Percentiles rank a stretch among this genome's conserved stretches.
phyloP scores from a whole-genome alignment of 2,888 invertebrate genomes.

The Dasysyrphus tricinctus region DNA sequence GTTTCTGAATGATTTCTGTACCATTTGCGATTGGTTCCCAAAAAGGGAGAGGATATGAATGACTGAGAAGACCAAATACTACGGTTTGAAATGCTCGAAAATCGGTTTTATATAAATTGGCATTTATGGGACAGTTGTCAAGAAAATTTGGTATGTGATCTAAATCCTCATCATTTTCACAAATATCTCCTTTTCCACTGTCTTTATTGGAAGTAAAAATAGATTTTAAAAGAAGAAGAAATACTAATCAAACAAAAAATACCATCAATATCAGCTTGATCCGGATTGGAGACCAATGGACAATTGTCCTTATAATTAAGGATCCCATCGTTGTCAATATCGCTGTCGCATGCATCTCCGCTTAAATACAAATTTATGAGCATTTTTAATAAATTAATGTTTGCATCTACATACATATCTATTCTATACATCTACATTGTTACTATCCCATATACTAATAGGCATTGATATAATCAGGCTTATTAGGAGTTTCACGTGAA shows the following conservation, averaged over 20 bases:
- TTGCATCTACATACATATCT: too few relatives aligned
- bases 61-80: slow-evolving; percentile 96
- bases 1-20: slow-evolving; percentile 94
- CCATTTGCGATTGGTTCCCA: slow-evolving; percentile 97
- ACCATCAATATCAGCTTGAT: slow-evolving; percentile 89
- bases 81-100: slow-evolving; percentile 96
- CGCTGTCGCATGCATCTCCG: slow-evolving; percentile 93
- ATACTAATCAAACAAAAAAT: slow-evolving; percentile 22
- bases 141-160: slow-evolving; percentile 90
- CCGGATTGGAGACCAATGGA: slow-evolving; percentile 89
- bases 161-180: slow-evolving; percentile 92
- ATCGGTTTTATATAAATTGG: slow-evolving; percentile 94
- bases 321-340: slow-evolving; percentile 94
- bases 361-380: too few relatives aligned
- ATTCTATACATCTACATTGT: too few relatives aligned
- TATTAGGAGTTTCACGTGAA: too few relatives aligned
- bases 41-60: slow-evolving; percentile 94
- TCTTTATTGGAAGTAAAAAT: slow-evolving; percentile 84
- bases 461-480: too few relatives aligned
- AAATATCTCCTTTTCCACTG: slow-evolving; percentile 92
- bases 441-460: too few relatives aligned
- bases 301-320: slow-evolving; percentile 92
- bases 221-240: slow-evolving; percentile 6
- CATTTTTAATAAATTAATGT: too few relatives aligned
- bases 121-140: slow-evolving; percentile 98